These are phyloP conservation scores for Sphecodes monilicornis DNA, from an alignment of 2,888 invertebrate species.

Conservation along the genomic window DNA sequence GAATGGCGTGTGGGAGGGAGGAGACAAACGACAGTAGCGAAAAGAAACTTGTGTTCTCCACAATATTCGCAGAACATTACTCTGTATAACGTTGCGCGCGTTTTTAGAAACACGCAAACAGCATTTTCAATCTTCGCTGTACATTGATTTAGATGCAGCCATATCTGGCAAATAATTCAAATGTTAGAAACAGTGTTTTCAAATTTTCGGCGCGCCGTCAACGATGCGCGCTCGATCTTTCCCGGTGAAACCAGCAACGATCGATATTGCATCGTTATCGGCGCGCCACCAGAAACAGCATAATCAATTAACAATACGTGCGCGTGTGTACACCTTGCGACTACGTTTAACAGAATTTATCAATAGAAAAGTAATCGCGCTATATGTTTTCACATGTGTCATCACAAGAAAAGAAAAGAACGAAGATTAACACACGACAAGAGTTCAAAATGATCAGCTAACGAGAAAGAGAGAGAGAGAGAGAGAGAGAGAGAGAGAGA, in stretches of 20 bases:
- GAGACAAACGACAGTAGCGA: conserved; percentile 53
- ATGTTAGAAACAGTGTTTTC: conserved; percentile 62
- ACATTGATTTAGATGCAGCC: conserved; percentile 78
- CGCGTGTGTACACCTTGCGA: conserved; percentile 40
- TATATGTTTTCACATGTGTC: conserved; percentile 28
- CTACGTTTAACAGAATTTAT: conserved; percentile 40
- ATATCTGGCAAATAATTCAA: conserved; percentile 79
- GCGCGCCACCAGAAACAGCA: conserved; percentile 8
- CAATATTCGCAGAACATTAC: conserved; percentile 48
- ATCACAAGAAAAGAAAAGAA: conserved; percentile 33
- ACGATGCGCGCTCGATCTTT: conserved; percentile 36
- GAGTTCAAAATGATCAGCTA: conserved; percentile 31
- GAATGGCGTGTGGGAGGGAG: neutral
- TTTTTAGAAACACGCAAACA: conserved; percentile 55
- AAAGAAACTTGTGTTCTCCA: conserved; percentile 54
- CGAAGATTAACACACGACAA: conserved; percentile 36
- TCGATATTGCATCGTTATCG: conserved; percentile 22
- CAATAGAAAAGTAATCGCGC: conserved; percentile 7
- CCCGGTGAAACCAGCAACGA: neutral
- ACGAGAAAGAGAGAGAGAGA: conserved; percentile 12
- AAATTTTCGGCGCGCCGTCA: conserved; percentile 15
- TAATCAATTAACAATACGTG: conserved; percentile 24
- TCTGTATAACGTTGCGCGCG: conserved; percentile 53
- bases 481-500: conserved; percentile 17
- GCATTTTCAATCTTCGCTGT: conserved; percentile 67